Evolutionary conservation across 2,113 vertebrate genomes (phyloP).

Genomic region (Acrocephalus arundinaceus): DNA sequence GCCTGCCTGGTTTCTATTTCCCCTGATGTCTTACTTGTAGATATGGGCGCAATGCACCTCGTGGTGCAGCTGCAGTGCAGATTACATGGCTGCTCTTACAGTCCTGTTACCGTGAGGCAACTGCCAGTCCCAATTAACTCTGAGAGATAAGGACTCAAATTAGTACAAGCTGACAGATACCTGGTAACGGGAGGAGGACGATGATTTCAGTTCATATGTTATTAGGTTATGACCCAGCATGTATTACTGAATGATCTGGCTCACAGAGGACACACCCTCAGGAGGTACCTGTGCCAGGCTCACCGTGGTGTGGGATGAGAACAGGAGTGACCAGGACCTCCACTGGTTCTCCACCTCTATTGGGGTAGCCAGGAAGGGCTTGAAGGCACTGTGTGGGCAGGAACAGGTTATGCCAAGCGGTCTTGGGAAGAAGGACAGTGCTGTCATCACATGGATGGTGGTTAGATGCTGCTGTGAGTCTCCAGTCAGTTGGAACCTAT

Average conservation of each 20-base stretch:
- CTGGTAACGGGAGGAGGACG: neutral
- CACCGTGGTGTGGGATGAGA: neutral
- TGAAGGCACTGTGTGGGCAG: neutral
- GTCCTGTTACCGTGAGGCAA: neutral
- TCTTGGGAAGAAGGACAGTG: neutral
- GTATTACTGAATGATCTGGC: neutral
- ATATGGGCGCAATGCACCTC: fast-evolving
- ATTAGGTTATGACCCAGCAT: neutral
- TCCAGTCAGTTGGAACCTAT: neutral
- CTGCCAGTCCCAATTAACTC: conserved; percentile 3
- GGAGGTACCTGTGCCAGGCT: neutral
- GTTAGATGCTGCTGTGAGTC: neutral
- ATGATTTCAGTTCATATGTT: neutral
- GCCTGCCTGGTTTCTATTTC: neutral
- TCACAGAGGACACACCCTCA: neutral
- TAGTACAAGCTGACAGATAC: conserved; percentile 7
- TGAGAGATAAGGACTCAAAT: neutral
- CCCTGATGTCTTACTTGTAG: fast-evolving
- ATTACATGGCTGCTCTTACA: neutral
- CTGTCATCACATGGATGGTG: neutral
- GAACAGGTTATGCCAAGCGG: neutral
- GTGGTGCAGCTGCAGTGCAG: fast-evolving
- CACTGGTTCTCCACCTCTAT: neutral
- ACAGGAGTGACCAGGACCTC: neutral
- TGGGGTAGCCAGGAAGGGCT: neutral